phyloP scores from a whole-genome alignment of 1,140 invertebrate genomes.

The Lithobius niger region DNA sequence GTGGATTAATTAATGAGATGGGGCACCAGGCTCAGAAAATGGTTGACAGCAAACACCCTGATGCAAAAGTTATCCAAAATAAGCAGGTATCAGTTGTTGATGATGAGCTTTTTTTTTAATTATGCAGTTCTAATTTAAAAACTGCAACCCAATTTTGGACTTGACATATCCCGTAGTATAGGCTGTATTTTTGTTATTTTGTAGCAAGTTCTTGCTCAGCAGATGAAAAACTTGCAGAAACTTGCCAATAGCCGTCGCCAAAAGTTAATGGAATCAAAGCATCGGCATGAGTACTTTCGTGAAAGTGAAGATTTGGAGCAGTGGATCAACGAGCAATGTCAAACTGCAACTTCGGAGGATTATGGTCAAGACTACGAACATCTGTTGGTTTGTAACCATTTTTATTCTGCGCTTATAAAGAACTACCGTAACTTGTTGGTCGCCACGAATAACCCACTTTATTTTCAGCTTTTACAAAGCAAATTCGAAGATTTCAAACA shows the following conservation, averaged over 20 bases:
- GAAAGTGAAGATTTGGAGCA: slow-evolving; percentile 81
- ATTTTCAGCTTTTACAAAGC: slow-evolving; percentile 56
- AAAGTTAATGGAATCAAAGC: slow-evolving; percentile 77
- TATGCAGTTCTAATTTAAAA: no score
- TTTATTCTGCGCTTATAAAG: slow-evolving; percentile 7
- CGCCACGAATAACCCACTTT: no score
- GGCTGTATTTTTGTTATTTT: no score
- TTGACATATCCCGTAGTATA: no score
- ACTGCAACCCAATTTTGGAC: slow-evolving; percentile 42
- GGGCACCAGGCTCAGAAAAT: slow-evolving; percentile 67
- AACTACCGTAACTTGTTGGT: no score
- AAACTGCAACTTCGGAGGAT: slow-evolving; percentile 80
- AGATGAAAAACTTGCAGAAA: slow-evolving; percentile 65
- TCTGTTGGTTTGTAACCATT: slow-evolving; percentile 48
- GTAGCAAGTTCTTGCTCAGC: slow-evolving; percentile 41
- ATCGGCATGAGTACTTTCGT: slow-evolving; percentile 79
- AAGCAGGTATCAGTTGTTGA: slow-evolving; percentile 43
- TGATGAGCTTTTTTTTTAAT: neutral
- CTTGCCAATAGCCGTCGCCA: slow-evolving; percentile 63
- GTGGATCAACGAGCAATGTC: slow-evolving; percentile 89
- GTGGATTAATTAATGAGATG: slow-evolving; percentile 82
- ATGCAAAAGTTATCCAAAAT: slow-evolving; percentile 59
- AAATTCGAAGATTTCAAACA: slow-evolving; percentile 96
- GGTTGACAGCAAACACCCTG: slow-evolving; percentile 50
- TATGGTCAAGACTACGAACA: slow-evolving; percentile 97